phyloP scores from a whole-genome alignment of 1,140 invertebrate genomes.

The Anoplophora glabripennis region DNA sequence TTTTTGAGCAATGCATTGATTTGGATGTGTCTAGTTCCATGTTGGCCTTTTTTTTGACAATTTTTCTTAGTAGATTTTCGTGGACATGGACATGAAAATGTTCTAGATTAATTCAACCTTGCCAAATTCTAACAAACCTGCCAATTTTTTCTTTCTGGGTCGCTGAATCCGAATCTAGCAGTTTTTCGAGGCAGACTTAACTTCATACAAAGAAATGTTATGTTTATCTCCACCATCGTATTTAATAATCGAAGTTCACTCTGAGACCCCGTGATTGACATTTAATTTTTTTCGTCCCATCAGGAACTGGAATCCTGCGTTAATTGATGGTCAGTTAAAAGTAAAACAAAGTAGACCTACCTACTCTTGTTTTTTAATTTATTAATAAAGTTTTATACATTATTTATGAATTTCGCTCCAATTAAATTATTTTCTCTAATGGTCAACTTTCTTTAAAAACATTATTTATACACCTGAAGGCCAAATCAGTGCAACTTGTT shows the following conservation, averaged over 20 bases:
- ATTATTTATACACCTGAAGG: neutral
- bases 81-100: too few relatives aligned
- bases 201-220: too few relatives aligned
- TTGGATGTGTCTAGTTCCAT: too few relatives aligned
- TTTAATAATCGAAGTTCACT: constrained; percentile 25
- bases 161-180: too few relatives aligned
- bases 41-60: too few relatives aligned
- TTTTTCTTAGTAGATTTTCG: too few relatives aligned
- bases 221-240: too few relatives aligned
- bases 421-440: constrained; percentile 17
- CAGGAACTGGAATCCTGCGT: constrained; percentile 33
- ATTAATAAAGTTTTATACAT: constrained; percentile 3
- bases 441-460: constrained; percentile 7
- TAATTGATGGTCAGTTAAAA: constrained; percentile 29
- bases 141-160: too few relatives aligned
- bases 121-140: too few relatives aligned
- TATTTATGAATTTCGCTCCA: constrained; percentile 22
- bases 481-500: neutral
- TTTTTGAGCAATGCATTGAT: too few relatives aligned
- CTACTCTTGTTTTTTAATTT: constrained; percentile 13
- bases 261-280: constrained; percentile 36
- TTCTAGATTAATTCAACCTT: too few relatives aligned
- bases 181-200: too few relatives aligned
- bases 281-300: constrained; percentile 31
- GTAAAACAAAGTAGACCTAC: constrained; percentile 9